Evolutionary conservation across 2,797 vertebrate genomes (phyloP), one percentile per base, ranked within the genome.

Genomic region (Pseudomugil tenellus): DNA sequence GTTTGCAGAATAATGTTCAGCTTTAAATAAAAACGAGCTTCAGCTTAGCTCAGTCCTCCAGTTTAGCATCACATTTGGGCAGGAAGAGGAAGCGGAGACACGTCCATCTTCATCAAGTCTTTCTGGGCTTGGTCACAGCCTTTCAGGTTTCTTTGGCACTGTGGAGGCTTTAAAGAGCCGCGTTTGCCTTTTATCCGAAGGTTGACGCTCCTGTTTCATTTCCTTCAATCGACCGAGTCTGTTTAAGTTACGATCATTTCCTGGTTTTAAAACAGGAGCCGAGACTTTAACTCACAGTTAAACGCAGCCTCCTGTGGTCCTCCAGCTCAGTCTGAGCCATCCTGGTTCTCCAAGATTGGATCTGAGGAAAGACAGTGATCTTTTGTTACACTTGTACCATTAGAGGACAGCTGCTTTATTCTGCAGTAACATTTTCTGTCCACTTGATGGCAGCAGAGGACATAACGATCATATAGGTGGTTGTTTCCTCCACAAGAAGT

Each of bases 321-420:
- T 49, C 84, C 29, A 70, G 89, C 71, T 96, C 92, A 89, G 93
- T 96, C 95, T 1, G 95, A 95, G 35, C 93, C 95, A 46, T 96
- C 96, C 53, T 98, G 98, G 83, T 98, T 97, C 55, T 98, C 96
- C n/a, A 99, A 86, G 89, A 99, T 98, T 16, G 97, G 97, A 95
- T 98, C 97, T 99, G 92, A 60, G 84, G 91, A 41, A 35, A 77
- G 37, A 48, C 58, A 28, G 37, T n/a, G 37, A 37, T 12, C 34
- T 10, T 57, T 9, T 1, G 84, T 89, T 25, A 93, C 92, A 60
- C 94, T 94, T 26, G 43, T 35, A 10, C 32, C 35, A 11, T 35
- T n/a, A n/a, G n/a, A n/a, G n/a, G n/a, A n/a, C n/a, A n/a, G n/a
- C n/a, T n/a, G n/a, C n/a, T n/a, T 3, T 6, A 31, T 31, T 31